Conservation (phyloP, 2,113 vertebrate genomes). For the Laterallus jamaicensis region DNA sequence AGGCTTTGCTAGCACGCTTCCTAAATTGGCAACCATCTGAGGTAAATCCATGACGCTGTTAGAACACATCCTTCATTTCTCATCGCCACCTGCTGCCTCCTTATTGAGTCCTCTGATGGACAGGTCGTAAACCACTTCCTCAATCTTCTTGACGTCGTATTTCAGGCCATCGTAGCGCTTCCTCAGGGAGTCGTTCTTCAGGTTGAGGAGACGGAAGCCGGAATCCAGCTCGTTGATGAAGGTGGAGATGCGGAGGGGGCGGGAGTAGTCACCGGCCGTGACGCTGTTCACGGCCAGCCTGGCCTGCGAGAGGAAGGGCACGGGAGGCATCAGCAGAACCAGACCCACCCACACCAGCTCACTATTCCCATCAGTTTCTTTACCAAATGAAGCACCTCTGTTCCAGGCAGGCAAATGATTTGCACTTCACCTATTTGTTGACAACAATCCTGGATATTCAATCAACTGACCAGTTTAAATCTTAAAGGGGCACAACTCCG, state of each 20-base stretch:
- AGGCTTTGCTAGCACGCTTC: conserved; percentile 38
- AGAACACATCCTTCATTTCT: conserved; percentile 72
- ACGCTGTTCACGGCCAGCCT: conserved; percentile 97
- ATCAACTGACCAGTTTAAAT: neutral
- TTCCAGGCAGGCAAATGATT: neutral
- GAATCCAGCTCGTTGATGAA: conserved; percentile 98
- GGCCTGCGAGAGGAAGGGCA: conserved; percentile 70
- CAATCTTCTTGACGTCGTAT: conserved; percentile 98
- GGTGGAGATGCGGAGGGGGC: conserved; percentile 93
- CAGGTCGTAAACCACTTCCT: conserved; percentile 97
- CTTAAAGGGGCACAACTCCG: neutral
- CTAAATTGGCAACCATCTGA: conserved; percentile 61
- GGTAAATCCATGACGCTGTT: conserved; percentile 24
- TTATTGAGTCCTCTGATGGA: conserved; percentile 94
- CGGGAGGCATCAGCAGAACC: neutral
- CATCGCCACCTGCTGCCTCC: conserved; percentile 72
- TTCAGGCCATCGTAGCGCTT: conserved; percentile 98
- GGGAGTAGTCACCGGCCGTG: conserved; percentile 91
- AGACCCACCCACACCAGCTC: neutral
- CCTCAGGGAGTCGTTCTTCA: conserved; percentile 96
- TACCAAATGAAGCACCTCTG: neutral
- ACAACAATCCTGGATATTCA: neutral
- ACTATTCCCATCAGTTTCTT: neutral
- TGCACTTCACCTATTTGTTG: neutral
- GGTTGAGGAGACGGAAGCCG: conserved; percentile 94